phyloP scores from a whole-genome alignment of 2,888 invertebrate genomes.

The Drosophila phalerata region DNA sequence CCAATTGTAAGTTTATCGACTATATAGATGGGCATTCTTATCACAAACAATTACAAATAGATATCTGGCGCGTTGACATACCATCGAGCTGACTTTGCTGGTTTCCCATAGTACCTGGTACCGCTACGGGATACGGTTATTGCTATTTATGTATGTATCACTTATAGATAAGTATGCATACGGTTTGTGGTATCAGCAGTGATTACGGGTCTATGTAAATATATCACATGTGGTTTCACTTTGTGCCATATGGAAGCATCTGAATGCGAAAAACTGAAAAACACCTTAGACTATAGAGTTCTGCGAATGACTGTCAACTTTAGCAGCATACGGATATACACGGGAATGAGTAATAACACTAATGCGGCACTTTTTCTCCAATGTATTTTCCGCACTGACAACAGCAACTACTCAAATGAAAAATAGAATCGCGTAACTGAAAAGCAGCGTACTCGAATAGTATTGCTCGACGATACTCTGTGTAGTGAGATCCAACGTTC shows the following conservation, averaged over 20 bases:
- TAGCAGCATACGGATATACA: conserved; percentile 14
- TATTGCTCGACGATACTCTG: conserved; percentile 47
- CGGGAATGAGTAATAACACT: conserved; percentile 26
- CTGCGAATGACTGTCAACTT: conserved; percentile 14
- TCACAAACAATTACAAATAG: conserved; percentile 12
- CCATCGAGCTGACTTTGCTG: conserved; percentile 33
- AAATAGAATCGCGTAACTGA: conserved; percentile 46
- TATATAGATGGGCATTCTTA: conserved; percentile 4
- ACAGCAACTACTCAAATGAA: conserved; percentile 5
- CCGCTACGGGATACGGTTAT: conserved; percentile 2
- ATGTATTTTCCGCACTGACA: conserved; percentile 12
- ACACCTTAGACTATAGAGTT: conserved; percentile 26
- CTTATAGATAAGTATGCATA: conserved; percentile 32
- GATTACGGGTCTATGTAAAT: conserved; percentile 40
- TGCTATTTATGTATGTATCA: conserved; percentile 7
- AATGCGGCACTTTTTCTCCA: conserved; percentile 1
- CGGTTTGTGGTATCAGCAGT: conserved; percentile 15
- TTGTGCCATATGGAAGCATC: conserved; percentile 27
- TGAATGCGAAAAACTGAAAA: conserved; percentile 22
- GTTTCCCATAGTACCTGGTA: conserved; percentile 45
- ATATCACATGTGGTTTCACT: conserved; percentile 18
- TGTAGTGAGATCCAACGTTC: conserved; percentile 18
- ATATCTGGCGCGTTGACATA: conserved; percentile 32
- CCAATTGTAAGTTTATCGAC: conserved; percentile 3
- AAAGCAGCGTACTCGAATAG: conserved; percentile 31